These are phyloP conservation scores for Poecile montanus DNA, from an alignment of 2,797 vertebrate genomes.

Conservation along the genomic window DNA sequence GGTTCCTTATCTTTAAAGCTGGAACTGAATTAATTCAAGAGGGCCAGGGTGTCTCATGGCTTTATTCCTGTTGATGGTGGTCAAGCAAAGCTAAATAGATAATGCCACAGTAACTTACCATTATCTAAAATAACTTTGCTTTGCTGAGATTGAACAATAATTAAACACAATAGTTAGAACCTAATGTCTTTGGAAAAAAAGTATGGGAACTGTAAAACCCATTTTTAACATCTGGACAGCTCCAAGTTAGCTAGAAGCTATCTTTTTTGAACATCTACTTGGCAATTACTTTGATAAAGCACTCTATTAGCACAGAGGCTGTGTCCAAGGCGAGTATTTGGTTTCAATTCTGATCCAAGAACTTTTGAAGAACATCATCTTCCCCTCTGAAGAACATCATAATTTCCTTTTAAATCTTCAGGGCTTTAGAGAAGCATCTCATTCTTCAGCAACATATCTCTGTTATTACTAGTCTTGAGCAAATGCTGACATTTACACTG, in stretches of 20 bases:
- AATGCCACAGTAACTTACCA: neutral
- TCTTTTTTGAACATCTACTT: neutral
- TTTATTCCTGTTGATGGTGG: neutral
- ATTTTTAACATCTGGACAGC: neutral
- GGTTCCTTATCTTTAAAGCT: neutral
- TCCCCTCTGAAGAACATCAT: neutral
- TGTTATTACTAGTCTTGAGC: neutral
- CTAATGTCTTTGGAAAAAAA: neutral
- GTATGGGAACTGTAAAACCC: neutral
- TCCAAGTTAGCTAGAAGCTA: neutral
- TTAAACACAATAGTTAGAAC: neutral
- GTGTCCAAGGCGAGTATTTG: neutral
- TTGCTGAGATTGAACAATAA: neutral
- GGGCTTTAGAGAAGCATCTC: neutral
- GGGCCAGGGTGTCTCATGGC: neutral
- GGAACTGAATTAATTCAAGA: neutral
- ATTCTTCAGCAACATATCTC: slow-evolving; percentile 7
- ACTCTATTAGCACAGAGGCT: neutral
- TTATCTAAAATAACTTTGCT: neutral
- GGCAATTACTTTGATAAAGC: neutral
- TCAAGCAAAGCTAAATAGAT: neutral
- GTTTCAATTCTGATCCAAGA: neutral
- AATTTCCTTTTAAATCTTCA: neutral
- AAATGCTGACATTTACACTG: slow-evolving; percentile 1
- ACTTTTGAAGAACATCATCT: neutral